Evolutionary conservation across 2,797 vertebrate genomes (phyloP), one percentile per base, ranked within the genome.

Genomic region (Micrastur ruficollis): DNA sequence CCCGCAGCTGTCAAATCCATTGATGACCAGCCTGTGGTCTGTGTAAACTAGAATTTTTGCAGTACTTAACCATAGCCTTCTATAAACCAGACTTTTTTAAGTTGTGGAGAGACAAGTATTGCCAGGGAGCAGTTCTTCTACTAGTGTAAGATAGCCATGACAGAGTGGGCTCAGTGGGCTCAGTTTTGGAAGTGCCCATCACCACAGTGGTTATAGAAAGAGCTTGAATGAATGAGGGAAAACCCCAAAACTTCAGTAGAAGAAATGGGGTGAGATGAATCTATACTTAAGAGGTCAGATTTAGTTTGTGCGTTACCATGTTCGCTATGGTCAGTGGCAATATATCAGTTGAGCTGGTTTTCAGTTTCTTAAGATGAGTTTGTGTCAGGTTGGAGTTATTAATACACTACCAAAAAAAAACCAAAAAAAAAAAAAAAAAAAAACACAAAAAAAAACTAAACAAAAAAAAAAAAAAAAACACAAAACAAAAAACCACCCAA

Each of bases 321-420:
- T 16, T 68, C 18, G 0, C 61, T 74, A n/a, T 70, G 86, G 93
- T 85, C 91, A 94, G 58, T 78, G 75, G n/a, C 50, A 36, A 4
- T 27, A 3, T 5, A 58, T 15, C 50, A 53, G 8, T 71, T 84
- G 42, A 86, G 76, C 67, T 95, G 70, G 2, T 89, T 26, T 59
- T 76, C 62, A 72, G 38, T 70, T 88, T 80, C n/a, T 70, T 68
- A 70, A 95, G 71, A 94, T 86, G 92, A 93, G 26, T 86, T 94
- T 88, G 4, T 81, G 70, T 90, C 66, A 73, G 46, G 68, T 81
- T 95, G 90, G 78, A 34, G 40, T 90, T 93, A 80, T 46, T 94
- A 81, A 86, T 85, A 79, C 5, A 0, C 50, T 75, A 72, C 52
- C 36, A 49, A 29, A 59, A 52, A 72, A 47, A 81, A 84, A 74